Conservation (phyloP, 2,113 vertebrate species). For the Brachirus orientalis region DNA sequence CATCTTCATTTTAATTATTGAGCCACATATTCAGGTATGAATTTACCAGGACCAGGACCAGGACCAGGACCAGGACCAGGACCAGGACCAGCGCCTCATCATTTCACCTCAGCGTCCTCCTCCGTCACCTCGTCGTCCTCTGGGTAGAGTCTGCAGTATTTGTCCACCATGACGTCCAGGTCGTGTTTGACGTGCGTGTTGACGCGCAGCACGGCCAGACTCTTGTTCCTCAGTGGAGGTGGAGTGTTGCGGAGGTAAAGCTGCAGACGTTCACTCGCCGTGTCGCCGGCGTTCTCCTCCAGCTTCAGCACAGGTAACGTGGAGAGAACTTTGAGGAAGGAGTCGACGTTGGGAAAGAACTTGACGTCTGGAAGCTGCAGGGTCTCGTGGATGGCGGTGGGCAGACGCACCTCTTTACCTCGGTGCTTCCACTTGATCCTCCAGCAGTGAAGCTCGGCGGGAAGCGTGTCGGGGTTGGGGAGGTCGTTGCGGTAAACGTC, state of each 20-base stretch:
- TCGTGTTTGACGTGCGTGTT: slow-evolving; percentile 91
- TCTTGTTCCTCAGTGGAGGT: slow-evolving; percentile 84
- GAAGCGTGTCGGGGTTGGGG: slow-evolving; percentile 90
- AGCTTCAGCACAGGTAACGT: slow-evolving; percentile 88
- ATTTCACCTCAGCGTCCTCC: slow-evolving; percentile 22
- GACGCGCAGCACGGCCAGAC: slow-evolving; percentile 88
- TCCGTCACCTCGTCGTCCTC: slow-evolving; percentile 78
- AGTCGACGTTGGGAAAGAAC: slow-evolving; percentile 92
- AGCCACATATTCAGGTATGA: too few relatives aligned
- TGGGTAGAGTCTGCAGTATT: slow-evolving; percentile 89
- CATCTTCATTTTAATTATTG: too few relatives aligned
- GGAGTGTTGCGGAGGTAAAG: slow-evolving; percentile 85
- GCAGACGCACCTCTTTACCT: slow-evolving; percentile 92
- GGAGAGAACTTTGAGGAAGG: slow-evolving; percentile 89
- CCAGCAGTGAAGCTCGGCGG: slow-evolving; percentile 94
- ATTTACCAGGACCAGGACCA: too few relatives aligned
- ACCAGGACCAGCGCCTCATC: not conserved
- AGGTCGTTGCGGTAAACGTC: slow-evolving; percentile 90
- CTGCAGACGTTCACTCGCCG: slow-evolving; percentile 83
- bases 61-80: too few relatives aligned
- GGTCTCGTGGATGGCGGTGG: slow-evolving; percentile 90
- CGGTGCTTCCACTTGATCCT: slow-evolving; percentile 97
- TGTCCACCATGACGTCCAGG: slow-evolving; percentile 94
- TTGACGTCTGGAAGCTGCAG: slow-evolving; percentile 91
- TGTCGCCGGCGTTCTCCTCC: slow-evolving; percentile 79